Conservation (phyloP, 2,888 invertebrate genomes). For the Salpingus planirostris region DNA sequence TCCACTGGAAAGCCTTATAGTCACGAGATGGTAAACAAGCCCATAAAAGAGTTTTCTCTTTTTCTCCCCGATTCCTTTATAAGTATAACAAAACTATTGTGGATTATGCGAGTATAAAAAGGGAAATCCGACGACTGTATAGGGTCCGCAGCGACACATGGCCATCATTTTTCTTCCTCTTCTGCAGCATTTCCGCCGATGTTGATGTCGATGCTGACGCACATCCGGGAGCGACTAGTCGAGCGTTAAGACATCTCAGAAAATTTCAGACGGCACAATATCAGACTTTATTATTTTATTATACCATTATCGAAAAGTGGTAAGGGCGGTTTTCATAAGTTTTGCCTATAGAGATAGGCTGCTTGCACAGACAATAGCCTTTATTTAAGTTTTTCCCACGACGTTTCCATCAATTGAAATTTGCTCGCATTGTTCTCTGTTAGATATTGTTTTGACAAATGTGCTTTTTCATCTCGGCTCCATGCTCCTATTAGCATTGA, state of each 20-base stretch:
- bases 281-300: not conserved
- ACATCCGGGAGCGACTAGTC: no score
- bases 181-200: conserved; percentile 23
- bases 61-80: no score
- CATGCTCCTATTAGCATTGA: no score
- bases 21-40: conserved; percentile 22
- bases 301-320: no score
- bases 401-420: conserved; percentile 9
- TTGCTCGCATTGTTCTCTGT: conserved; percentile 18
- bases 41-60: conserved; percentile 29
- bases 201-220: conserved; percentile 28
- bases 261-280: not conserved
- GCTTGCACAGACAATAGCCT: not conserved
- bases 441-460: conserved; percentile 40
- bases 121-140: conserved; percentile 8
- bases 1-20: conserved; percentile 1
- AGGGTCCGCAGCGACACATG: conserved; percentile 17
- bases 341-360: not conserved
- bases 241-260: no score
- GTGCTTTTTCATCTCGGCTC: no score
- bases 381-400: not conserved
- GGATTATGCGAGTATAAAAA: conserved; percentile 10
- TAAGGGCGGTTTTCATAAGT: not conserved
- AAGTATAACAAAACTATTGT: no score
- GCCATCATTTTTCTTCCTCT: no score